phyloP scores from a whole-genome alignment of 2,797 vertebrate genomes.

The Cryptoblepharus egeriae region DNA sequence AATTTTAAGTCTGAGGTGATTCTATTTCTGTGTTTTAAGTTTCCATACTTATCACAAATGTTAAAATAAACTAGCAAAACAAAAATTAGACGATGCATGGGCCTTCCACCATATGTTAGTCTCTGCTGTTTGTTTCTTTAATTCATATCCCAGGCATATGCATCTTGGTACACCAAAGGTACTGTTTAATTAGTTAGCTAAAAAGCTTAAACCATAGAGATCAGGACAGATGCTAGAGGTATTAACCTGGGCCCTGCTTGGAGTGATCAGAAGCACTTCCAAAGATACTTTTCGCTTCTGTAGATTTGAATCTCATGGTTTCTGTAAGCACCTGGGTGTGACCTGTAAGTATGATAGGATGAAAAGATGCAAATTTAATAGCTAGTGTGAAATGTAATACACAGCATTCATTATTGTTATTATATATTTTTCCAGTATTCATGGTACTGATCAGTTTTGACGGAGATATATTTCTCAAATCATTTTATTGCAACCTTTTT shows the following conservation, averaged over 20 bases:
- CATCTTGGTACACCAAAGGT: slow-evolving; percentile 70
- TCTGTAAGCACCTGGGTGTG: slow-evolving; percentile 29
- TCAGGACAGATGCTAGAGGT: slow-evolving; percentile 70
- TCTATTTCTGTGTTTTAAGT: slow-evolving; percentile 62
- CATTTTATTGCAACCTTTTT: neutral
- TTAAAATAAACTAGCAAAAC: slow-evolving; percentile 67
- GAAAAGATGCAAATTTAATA: slow-evolving; percentile 41
- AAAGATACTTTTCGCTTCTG: slow-evolving; percentile 49
- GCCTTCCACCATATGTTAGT: slow-evolving; percentile 66
- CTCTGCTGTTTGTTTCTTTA: slow-evolving; percentile 72
- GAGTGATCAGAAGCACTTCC: slow-evolving; percentile 39
- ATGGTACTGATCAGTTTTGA: slow-evolving; percentile 14
- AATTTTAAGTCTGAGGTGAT: slow-evolving; percentile 70
- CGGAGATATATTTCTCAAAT: neutral
- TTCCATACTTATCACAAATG: slow-evolving; percentile 68
- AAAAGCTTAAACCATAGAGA: slow-evolving; percentile 72
- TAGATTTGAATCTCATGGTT: slow-evolving; percentile 31
- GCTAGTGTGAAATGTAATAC: slow-evolving; percentile 40
- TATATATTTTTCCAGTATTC: slow-evolving; percentile 28
- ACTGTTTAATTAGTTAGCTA: slow-evolving; percentile 74
- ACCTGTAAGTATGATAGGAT: slow-evolving; percentile 34
- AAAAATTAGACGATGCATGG: slow-evolving; percentile 60
- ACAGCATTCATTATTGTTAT: slow-evolving; percentile 9
- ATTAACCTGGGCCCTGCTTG: slow-evolving; percentile 54
- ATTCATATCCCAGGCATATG: slow-evolving; percentile 70